Conservation (phyloP, 2,113 vertebrate species). For the Psilopsiagon aurifrons region DNA sequence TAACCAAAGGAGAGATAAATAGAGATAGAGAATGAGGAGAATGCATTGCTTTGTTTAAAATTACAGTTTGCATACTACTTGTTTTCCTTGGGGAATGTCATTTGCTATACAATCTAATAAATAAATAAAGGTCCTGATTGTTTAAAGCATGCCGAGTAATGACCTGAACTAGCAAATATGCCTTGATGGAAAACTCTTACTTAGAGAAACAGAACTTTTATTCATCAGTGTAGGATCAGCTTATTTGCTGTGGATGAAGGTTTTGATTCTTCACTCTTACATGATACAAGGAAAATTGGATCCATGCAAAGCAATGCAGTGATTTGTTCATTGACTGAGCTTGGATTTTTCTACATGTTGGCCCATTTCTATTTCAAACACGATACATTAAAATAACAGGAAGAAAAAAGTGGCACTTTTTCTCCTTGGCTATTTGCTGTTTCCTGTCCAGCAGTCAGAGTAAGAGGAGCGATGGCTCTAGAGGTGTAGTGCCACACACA, state of each 20-base stretch:
- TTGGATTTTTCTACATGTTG: background rate
- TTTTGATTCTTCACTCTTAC: background rate
- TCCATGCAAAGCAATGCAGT: background rate
- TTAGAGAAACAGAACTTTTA: constrained; percentile 38
- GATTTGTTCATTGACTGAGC: background rate
- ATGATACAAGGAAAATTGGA: background rate
- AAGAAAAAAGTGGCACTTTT: background rate
- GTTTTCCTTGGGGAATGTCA: background rate
- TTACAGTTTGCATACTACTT: background rate
- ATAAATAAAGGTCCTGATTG: constrained; percentile 40
- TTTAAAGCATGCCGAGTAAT: constrained; percentile 16
- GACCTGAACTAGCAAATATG: constrained; percentile 32
- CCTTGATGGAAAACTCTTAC: background rate
- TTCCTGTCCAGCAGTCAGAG: background rate
- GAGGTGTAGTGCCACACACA: background rate
- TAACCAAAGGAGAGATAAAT: background rate
- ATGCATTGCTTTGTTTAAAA: constrained; percentile 32
- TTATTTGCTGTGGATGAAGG: background rate
- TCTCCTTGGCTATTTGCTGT: background rate
- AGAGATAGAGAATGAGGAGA: background rate
- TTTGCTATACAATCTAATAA: constrained; percentile 34
- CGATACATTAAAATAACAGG: background rate
- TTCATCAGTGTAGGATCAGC: background rate
- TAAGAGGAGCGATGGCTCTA: background rate
- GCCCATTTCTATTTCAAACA: background rate